Evolutionary conservation across 35 echinoderm and acorn worm species (phyloP), one percentile per base, ranked within the genome.

Genomic region (Apostichopus japonicus): DNA sequence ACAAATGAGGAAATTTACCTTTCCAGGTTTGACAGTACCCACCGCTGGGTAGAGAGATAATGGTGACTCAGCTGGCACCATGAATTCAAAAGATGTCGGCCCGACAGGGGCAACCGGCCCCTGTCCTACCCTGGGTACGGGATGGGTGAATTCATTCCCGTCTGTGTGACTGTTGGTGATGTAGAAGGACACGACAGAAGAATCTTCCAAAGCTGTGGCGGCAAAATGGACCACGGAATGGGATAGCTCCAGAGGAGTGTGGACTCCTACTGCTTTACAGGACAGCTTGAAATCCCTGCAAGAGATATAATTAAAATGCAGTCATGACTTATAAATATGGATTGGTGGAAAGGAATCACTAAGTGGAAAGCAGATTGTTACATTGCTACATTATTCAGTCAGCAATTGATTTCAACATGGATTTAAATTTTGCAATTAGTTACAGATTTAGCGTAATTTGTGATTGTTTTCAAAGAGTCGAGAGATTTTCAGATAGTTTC

Each of bases 141-240:
- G 95, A 95, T 99, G 97, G 61, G 95, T 99, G 83, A 99, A 99
- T 80, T 99, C 97, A 80, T 99, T 99, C 10, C 95, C 91, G 86
- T 94, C 93, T 61, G 93, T 96, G 92, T 99, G 97, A 55, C 87
- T 93, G 93, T 99, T 99, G 54, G 95, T 58, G 55, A 99, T 62
- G 67, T 93, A 62, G 54, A 99, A 83, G 2, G 97, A 95, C 0
- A 95, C 94, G 19, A 92, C 83, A 7, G 97, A 99, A 3, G 93
- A 88, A 27, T 99, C 95, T 33, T 92, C 95, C 19, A 99, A 53
- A 22, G 97, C 95, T 8, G 97, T 99, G 6, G 97, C 97, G 22
- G 97, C 95, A 94, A 99, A 99, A 55, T 96, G 97, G 56, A 99
- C 93, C 19, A 95, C 86, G 4, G 97, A 96, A 70, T 99, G 93